These are phyloP conservation scores for Zaprionus vittiger DNA, from an alignment of 1,140 invertebrate genomes.

Conservation along the genomic window DNA sequence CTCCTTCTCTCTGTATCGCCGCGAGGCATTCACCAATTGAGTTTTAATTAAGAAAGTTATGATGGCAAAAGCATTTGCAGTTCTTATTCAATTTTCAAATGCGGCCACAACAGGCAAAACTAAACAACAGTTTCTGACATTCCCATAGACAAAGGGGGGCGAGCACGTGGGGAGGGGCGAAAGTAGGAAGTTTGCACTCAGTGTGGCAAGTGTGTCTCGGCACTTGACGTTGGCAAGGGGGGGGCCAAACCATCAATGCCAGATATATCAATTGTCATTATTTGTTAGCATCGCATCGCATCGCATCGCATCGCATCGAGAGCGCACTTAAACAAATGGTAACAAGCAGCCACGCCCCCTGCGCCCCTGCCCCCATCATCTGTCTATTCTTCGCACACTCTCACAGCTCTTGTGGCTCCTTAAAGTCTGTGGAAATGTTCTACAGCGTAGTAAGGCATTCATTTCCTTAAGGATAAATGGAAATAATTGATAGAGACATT, in stretches of 20 bases:
- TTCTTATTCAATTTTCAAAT: slow-evolving; percentile 64
- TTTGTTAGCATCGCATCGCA: slow-evolving; percentile 57
- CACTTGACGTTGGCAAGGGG: not conserved
- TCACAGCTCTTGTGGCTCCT: slow-evolving; percentile 35
- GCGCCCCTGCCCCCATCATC: not conserved
- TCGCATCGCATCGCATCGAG: slow-evolving; percentile 25
- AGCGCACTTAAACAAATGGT: slow-evolving; percentile 45
- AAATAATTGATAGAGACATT: not conserved
- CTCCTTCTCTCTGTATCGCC: not conserved
- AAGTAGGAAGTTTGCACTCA: slow-evolving; percentile 9
- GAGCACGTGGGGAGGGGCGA: not conserved
- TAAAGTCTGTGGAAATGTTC: slow-evolving; percentile 44
- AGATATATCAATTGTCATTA: slow-evolving; percentile 71
- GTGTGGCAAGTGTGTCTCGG: slow-evolving; percentile 1
- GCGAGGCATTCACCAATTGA: slow-evolving; percentile 65
- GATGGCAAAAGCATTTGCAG: slow-evolving; percentile 47
- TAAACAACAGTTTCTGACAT: slow-evolving; percentile 14
- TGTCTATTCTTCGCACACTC: not conserved
- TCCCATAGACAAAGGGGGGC: not conserved
- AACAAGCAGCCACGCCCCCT: not conserved
- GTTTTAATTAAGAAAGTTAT: slow-evolving; percentile 81
- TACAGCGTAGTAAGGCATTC: not conserved
- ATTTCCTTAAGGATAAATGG: not conserved
- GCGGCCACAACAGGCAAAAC: slow-evolving; percentile 29
- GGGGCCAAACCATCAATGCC: slow-evolving; percentile 50